Percentiles rank a stretch among this genome's conserved stretches.
Evolutionary conservation across 2,888 invertebrate genomes (phyloP).

Genomic region (Aphidius colemani): DNA sequence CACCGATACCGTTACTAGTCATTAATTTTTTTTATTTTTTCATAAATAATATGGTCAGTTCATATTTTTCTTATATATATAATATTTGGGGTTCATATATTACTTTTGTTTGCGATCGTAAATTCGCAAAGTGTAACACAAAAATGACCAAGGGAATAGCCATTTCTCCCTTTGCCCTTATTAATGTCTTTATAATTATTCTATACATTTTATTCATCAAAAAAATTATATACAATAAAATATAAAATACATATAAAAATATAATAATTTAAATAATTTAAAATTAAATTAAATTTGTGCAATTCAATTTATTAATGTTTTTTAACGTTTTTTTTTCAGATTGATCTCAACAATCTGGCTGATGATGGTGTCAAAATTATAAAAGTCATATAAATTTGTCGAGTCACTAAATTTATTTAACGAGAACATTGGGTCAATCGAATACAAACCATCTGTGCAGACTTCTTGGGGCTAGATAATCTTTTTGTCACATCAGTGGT

Average conservation of each 20-base stretch:
- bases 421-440: constrained; percentile 33
- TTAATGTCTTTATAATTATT: too few species aligned
- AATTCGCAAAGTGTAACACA: constrained; percentile 40
- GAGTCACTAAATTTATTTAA: constrained; percentile 29
- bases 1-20: constrained; percentile 49
- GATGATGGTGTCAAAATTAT: too few species aligned
- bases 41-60: not conserved
- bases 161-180: too few species aligned
- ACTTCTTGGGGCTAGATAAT: constrained; percentile 18
- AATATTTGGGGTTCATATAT: constrained; percentile 1
- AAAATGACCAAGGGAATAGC: constrained; percentile 25
- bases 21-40: constrained; percentile 23
- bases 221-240: too few species aligned
- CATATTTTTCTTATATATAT: constrained; percentile 15
- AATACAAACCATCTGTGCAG: constrained; percentile 14
- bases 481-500: not conserved
- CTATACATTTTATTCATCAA: too few species aligned
- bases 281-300: too few species aligned
- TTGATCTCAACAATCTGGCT: too few species aligned
- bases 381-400: constrained; percentile 23
- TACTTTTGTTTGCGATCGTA: constrained; percentile 49
- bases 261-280: too few species aligned
- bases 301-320: too few species aligned
- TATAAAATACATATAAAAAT: too few species aligned
- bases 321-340: too few species aligned